These are phyloP conservation scores for Chrysemys picta DNA, from an alignment of 2,113 vertebrate genomes.

Conservation along the genomic window DNA sequence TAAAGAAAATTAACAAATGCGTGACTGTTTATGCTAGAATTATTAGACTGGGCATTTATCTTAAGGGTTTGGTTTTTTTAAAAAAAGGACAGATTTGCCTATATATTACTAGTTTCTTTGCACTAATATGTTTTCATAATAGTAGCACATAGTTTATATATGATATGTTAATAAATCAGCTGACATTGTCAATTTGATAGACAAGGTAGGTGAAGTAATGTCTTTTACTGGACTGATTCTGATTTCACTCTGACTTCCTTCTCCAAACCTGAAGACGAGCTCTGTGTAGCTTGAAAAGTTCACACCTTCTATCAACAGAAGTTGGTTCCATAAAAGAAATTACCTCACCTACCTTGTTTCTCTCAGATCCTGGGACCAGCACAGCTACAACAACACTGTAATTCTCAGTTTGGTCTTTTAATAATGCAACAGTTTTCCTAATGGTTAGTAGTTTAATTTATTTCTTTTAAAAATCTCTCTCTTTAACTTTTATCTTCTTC, in stretches of 20 bases:
- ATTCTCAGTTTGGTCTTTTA: slow-evolving; percentile 17
- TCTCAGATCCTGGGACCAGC: neutral
- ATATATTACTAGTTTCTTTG: neutral
- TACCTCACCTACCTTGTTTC: neutral
- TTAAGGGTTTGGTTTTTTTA: neutral
- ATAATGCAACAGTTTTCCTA: slow-evolving; percentile 19
- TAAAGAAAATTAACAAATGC: neutral
- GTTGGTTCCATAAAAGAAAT: neutral
- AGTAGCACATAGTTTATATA: neutral
- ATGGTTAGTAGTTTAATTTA: slow-evolving; percentile 47
- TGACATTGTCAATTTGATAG: neutral
- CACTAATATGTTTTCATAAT: neutral
- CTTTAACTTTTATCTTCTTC: slow-evolving; percentile 49
- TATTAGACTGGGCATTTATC: neutral
- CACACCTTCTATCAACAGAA: neutral
- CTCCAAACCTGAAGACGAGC: neutral
- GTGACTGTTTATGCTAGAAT: neutral
- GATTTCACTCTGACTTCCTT: neutral
- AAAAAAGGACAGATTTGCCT: slow-evolving; percentile 5
- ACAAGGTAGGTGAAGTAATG: neutral
- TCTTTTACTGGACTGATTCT: neutral
- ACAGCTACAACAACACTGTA: neutral
- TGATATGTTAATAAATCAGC: too few species aligned
- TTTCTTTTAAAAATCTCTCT: slow-evolving; percentile 27
- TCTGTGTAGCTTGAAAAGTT: neutral